phyloP scores from a whole-genome alignment of 2,888 invertebrate genomes.

The Brassicogethes aeneus region DNA sequence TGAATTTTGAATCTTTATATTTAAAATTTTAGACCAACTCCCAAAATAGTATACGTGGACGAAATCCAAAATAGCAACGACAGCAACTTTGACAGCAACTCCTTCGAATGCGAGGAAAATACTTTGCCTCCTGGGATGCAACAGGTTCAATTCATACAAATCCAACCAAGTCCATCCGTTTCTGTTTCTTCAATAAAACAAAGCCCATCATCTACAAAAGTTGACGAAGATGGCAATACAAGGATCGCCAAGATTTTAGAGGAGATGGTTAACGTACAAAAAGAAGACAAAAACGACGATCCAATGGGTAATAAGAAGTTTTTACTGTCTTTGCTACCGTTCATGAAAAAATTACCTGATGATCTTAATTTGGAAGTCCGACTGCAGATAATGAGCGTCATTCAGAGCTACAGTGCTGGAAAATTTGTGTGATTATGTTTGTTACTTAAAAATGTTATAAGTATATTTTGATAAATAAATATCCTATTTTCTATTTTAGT shows the following conservation, averaged over 20 bases:
- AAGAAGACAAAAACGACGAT: conserved; percentile 25
- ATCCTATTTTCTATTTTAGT: too few species aligned
- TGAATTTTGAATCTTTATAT: too few species aligned
- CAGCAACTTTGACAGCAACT: conserved; percentile 7
- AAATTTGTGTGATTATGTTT: too few species aligned
- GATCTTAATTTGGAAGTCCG: too few species aligned
- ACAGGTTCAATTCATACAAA: conserved; percentile 15
- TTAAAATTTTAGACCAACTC: neutral
- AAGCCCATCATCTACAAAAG: conserved; percentile 8
- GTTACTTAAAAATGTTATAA: too few species aligned
- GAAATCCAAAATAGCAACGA: conserved; percentile 17
- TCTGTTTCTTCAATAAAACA: conserved; percentile 1
- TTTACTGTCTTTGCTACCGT: conserved; percentile 27
- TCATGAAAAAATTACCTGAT: too few species aligned
- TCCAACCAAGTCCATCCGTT: conserved; percentile 13
- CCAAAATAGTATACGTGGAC: conserved; percentile 13
- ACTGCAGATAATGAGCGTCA: too few species aligned
- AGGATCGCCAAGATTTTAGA: conserved; percentile 17
- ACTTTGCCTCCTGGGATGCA: conserved; percentile 3
- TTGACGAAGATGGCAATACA: conserved; percentile 6
- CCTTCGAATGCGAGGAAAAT: conserved; percentile 10
- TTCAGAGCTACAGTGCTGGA: too few species aligned
- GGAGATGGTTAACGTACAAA: conserved; percentile 22
- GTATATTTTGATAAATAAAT: too few species aligned
- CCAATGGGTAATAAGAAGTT: conserved; percentile 30